Conservation (phyloP, 2,113 vertebrate species). For the Muntiacus reevesi region DNA sequence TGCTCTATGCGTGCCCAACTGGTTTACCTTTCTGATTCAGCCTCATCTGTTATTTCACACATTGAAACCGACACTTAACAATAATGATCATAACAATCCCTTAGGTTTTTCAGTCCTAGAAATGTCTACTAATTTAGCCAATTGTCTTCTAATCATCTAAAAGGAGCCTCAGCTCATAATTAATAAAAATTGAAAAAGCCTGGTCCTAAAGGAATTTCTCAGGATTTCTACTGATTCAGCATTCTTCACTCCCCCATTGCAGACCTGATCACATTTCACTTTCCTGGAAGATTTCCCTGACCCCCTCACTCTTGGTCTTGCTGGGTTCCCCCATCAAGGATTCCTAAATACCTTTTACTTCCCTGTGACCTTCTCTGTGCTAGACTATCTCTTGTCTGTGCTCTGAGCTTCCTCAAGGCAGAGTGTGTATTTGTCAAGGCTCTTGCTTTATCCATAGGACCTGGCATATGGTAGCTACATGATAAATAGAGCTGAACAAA, state of each 20-base stretch:
- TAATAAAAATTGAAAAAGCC: neutral
- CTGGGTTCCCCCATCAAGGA: neutral
- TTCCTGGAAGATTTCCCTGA: neutral
- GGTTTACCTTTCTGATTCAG: neutral
- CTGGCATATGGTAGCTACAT: neutral
- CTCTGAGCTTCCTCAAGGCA: neutral
- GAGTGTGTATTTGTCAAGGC: neutral
- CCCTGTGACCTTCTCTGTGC: neutral
- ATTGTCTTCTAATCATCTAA: neutral
- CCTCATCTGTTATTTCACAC: neutral
- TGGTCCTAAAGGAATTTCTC: neutral
- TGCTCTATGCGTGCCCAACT: neutral
- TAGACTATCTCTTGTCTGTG: neutral
- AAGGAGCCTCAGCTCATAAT: neutral
- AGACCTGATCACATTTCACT: neutral
- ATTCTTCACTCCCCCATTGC: neutral
- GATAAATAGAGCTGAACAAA: slow-evolving; percentile 45
- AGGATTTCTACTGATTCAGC: neutral
- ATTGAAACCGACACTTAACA: neutral
- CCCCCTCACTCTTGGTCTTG: neutral
- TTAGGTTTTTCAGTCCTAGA: neutral
- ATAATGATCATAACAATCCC: neutral
- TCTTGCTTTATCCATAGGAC: neutral
- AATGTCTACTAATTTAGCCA: neutral
- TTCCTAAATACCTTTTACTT: neutral